Percentiles rank a stretch among this genome's conserved stretches.
phyloP scores from a whole-genome alignment of 2,797 vertebrate species.

The Fringilla coelebs region DNA sequence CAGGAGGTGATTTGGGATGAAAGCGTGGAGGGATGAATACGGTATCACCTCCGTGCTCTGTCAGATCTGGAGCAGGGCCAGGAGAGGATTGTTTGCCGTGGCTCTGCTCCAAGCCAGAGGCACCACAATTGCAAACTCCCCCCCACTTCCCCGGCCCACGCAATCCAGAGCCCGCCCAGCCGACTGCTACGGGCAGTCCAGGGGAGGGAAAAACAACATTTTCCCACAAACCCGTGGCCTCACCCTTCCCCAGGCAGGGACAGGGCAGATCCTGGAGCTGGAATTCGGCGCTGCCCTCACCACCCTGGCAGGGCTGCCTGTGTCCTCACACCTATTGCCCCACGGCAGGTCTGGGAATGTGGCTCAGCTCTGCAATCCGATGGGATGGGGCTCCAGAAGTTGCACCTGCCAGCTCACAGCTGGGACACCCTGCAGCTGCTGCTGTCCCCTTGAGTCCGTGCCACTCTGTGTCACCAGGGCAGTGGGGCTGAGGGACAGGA shows the following conservation, averaged over 20 bases:
- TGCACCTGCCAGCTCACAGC: background rate
- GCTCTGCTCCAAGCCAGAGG: constrained; percentile 44
- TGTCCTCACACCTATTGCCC: background rate
- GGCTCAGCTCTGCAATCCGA: background rate
- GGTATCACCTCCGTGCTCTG: background rate
- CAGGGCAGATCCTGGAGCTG: background rate
- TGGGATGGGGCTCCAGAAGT: background rate
- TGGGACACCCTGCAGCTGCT: background rate
- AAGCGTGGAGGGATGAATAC: background rate
- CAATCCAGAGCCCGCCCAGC: constrained; percentile 19
- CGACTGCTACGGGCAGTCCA: constrained; percentile 25
- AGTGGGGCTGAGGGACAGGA: background rate
- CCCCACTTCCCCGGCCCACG: constrained; percentile 27
- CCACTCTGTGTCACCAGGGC: background rate
- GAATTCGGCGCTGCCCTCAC: background rate
- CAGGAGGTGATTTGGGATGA: background rate
- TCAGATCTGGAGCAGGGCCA: constrained; percentile 19
- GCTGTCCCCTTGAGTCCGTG: background rate
- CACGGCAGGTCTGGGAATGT: rapidly evolving
- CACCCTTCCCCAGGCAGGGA: constrained; percentile 35
- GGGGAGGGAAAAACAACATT: constrained; percentile 40
- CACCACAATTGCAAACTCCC: background rate
- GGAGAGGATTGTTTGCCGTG: constrained; percentile 33
- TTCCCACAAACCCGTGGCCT: constrained; percentile 33
- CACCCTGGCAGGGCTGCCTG: background rate